phyloP scores from a whole-genome alignment of 2,888 invertebrate genomes.

The Aleiodes alternator region DNA sequence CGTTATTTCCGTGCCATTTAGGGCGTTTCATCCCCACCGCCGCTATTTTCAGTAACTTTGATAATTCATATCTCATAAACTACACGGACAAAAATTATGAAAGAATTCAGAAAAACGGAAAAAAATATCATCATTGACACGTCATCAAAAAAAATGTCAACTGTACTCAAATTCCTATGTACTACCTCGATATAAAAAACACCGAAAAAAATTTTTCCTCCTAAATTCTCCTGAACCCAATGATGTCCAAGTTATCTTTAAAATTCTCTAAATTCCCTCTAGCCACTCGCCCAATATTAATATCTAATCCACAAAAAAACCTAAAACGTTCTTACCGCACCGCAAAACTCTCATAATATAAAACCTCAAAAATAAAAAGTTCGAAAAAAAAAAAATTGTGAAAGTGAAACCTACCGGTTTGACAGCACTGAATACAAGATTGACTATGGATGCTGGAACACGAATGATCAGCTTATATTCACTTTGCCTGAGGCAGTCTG shows the following conservation, averaged over 20 bases:
- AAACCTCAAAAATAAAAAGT: background rate
- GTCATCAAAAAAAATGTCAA: too few species aligned
- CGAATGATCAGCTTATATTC: constrained; percentile 42
- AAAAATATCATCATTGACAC: too few species aligned
- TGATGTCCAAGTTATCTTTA: background rate
- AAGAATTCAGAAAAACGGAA: too few species aligned
- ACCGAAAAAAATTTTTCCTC: too few species aligned
- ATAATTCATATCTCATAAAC: too few species aligned
- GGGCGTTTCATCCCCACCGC: too few species aligned
- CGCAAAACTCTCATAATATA: background rate
- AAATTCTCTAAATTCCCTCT: background rate
- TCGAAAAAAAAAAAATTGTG: background rate
- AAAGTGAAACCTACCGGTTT: constrained; percentile 42
- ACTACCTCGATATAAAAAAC: background rate
- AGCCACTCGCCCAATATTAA: background rate
- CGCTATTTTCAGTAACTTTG: too few species aligned
- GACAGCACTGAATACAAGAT: constrained; percentile 33
- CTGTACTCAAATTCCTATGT: too few species aligned
- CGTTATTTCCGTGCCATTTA: too few species aligned
- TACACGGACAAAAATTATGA: too few species aligned
- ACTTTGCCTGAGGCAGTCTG: constrained; percentile 21
- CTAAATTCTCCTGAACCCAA: background rate
- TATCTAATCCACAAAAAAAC: background rate
- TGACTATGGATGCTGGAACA: constrained; percentile 29
- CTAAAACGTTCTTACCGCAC: background rate